Base-by-base conservation (phyloP, 1,140 invertebrate genomes). In the Monochamus saltuarius region DNA sequence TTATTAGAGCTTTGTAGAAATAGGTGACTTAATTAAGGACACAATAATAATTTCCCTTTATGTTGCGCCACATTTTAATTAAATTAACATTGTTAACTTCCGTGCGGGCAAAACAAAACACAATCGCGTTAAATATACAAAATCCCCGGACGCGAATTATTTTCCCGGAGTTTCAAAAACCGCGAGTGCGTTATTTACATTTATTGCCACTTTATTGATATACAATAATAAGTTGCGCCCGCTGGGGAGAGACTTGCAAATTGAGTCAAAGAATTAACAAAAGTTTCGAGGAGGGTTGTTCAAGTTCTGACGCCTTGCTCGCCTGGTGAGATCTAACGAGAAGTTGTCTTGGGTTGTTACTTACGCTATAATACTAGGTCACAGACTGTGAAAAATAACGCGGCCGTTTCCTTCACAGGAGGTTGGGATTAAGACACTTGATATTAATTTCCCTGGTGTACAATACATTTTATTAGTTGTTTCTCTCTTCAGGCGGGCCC, bases 391-490 rank as follows among this genome's bases (percentile, higher is more conserved):
- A 73, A 73, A 73, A 73, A 73, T 73, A 72, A 67, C 61, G 65
- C 63, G 65, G 64, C 65, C 60, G 65, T 68, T 70, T 71, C 59
- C 65, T 62, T 61, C 67, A 67, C 61, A 71, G 67, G 65, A 73
- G 71, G 67, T 66, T 61, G 69, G 69, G 68, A 74, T 74, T 74
- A 74, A 74, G 72, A 74, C 71, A 73, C 70, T 74, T 74, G 72
- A 72, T 72, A 74, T 74, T 74, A 74, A 74, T 74, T 74, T 74
- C 72, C 72, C 72, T 62, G 66, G 71, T 61, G 72, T 68, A 66
- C 72, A 73, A 74, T 74, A 74, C 69, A 72, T 74, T 74, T 74
- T 74, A 74, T 74, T 72, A 74, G 69, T 68, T 69, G 69, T 71
- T 72, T 70, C 70, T 68, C 71, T 72, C 64, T 64, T 63, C 62